Conservation (phyloP, 2,888 invertebrate genomes). For the Eucera pruinosa region DNA sequence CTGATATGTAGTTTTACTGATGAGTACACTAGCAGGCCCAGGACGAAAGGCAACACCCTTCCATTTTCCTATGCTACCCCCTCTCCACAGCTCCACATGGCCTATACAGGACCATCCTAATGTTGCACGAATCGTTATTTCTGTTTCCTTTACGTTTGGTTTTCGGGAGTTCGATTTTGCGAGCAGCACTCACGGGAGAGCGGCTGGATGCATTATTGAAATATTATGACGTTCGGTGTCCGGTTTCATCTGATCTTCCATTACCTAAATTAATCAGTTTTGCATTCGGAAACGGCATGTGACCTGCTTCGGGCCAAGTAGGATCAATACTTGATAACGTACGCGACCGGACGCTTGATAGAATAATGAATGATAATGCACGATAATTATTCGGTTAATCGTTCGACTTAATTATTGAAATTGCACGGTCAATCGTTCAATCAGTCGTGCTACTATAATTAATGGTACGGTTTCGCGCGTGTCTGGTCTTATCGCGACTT, state of each 20-base stretch:
- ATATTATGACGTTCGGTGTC: slow-evolving; percentile 49
- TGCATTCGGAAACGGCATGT: slow-evolving; percentile 53
- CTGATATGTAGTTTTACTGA: too few species aligned
- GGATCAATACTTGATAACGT: slow-evolving; percentile 64
- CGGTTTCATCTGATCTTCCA: slow-evolving; percentile 54
- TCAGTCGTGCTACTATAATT: slow-evolving; percentile 52
- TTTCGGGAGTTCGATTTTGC: background rate
- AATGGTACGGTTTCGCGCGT: slow-evolving; percentile 41
- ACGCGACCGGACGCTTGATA: slow-evolving; percentile 39
- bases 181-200: background rate
- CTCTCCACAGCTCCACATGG: too few species aligned
- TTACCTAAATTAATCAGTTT: slow-evolving; percentile 62
- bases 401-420: slow-evolving; percentile 69
- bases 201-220: slow-evolving; percentile 36
- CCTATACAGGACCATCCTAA: too few species aligned
- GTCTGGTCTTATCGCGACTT: slow-evolving; percentile 37
- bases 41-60: too few species aligned
- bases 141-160: slow-evolving; percentile 5
- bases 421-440: slow-evolving; percentile 62
- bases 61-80: too few species aligned
- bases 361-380: slow-evolving; percentile 69
- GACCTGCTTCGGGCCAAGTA: slow-evolving; percentile 49
- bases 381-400: slow-evolving; percentile 68
- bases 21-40: too few species aligned
- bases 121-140: background rate